Evolutionary conservation across 2,797 vertebrate species (phyloP).

Genomic region (Sandelia bainsii): DNA sequence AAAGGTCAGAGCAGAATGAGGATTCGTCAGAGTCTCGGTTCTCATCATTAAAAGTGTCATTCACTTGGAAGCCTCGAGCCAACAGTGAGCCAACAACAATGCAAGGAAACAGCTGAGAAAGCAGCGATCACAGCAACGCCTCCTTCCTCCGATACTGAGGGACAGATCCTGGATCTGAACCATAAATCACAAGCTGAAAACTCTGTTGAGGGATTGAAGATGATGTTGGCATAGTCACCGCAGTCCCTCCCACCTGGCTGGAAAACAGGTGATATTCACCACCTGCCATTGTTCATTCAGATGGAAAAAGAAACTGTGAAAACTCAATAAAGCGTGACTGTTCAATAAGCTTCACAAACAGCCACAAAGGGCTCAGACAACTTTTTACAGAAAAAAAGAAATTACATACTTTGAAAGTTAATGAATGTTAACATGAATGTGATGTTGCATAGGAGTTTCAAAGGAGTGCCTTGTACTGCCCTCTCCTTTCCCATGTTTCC

Average conservation of each 20-base stretch:
- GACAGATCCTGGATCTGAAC: constrained; percentile 20
- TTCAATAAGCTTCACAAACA: neutral
- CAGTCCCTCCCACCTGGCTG: neutral
- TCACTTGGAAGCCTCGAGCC: neutral
- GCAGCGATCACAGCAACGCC: neutral
- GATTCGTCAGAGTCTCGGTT: neutral
- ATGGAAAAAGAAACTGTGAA: neutral
- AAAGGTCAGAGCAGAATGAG: too few relatives aligned
- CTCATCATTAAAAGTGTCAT: neutral
- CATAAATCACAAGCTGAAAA: neutral
- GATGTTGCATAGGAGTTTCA: too few relatives aligned
- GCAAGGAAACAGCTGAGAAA: constrained; percentile 43
- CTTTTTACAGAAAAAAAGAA: neutral
- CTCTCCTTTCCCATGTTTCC: too few relatives aligned
- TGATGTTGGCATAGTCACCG: neutral
- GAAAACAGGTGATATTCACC: neutral
- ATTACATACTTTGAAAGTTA: too few relatives aligned
- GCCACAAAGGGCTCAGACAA: neutral
- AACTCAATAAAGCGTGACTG: neutral
- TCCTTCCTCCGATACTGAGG: constrained; percentile 12
- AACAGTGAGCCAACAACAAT: constrained; percentile 12
- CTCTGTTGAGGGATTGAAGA: neutral
- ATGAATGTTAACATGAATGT: too few relatives aligned
- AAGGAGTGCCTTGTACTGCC: too few relatives aligned
- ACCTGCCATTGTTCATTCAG: constrained; percentile 5